These are phyloP conservation scores for Drosophila anomalipes DNA, from an alignment of 2,888 invertebrate genomes.

Conservation along the genomic window DNA sequence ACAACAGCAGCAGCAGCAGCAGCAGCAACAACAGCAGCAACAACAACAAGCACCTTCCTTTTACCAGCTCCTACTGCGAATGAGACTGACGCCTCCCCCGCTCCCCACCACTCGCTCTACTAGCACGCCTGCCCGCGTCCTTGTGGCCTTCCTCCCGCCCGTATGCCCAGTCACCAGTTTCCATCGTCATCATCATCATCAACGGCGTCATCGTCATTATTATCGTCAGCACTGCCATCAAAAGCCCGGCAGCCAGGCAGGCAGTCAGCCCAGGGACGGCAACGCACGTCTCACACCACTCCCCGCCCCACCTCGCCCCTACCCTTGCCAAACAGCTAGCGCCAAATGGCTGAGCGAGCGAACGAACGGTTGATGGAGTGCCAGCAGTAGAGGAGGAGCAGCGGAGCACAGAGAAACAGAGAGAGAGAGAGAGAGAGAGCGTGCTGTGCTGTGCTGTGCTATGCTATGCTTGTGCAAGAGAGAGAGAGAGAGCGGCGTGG, in stretches of 20 bases:
- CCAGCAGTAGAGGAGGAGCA: conserved; percentile 13
- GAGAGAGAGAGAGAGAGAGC: conserved; percentile 1
- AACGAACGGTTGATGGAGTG: conserved; percentile 18
- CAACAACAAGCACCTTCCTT: conserved; percentile 55
- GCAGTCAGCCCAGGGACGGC: conserved; percentile 51
- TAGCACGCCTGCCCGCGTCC: conserved; percentile 61
- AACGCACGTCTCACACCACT: conserved; percentile 35
- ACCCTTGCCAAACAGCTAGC: conserved; percentile 30
- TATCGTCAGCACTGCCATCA: conserved; percentile 51
- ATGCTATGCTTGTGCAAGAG: neutral
- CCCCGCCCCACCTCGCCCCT: neutral
- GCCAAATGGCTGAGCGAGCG: conserved; percentile 63
- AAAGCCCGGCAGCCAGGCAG: conserved; percentile 62
- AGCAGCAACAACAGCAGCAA: conserved; percentile 2
- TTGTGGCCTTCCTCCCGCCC: conserved; percentile 47
- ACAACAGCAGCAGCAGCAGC: conserved; percentile 15
- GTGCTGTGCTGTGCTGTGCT: conserved; percentile 2
- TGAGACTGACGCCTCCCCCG: conserved; percentile 34
- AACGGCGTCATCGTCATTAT: conserved; percentile 47
- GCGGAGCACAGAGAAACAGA: neutral
- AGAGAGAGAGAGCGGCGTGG: conserved; percentile 24
- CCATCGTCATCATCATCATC: conserved; percentile 50
- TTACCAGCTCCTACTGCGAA: conserved; percentile 57
- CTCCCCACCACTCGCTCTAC: conserved; percentile 14
- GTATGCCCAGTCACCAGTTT: conserved; percentile 49